phyloP scores from a whole-genome alignment of 2,113 vertebrate species.

The Acanthochromis polyacanthus region DNA sequence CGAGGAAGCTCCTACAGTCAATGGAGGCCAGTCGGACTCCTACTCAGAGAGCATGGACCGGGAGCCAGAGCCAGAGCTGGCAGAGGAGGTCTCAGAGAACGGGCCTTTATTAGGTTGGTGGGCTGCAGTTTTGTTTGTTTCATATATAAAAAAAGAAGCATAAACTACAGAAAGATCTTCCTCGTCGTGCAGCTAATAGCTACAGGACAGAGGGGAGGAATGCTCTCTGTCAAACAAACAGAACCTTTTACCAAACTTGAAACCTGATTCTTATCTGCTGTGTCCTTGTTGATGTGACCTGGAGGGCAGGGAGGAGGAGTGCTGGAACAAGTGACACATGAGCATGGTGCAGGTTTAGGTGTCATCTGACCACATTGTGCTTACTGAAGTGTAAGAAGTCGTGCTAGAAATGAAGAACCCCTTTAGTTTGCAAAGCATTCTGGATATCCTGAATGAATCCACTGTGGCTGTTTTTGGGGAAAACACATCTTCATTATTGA shows the following conservation, averaged over 20 bases:
- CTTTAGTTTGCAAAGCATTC: slow-evolving; percentile 15
- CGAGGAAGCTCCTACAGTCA: slow-evolving; percentile 87
- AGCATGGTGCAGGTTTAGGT: slow-evolving; percentile 39
- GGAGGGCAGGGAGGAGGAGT: slow-evolving; percentile 28
- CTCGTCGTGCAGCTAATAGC: not conserved
- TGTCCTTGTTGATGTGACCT: slow-evolving; percentile 56
- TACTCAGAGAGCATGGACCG: slow-evolving; percentile 89
- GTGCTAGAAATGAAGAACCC: slow-evolving; percentile 15
- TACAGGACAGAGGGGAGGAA: not conserved
- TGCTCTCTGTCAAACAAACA: slow-evolving; percentile 27
- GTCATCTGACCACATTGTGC: slow-evolving; percentile 13
- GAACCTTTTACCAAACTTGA: slow-evolving; percentile 33
- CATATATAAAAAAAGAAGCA: not conserved
- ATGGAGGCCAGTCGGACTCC: slow-evolving; percentile 91
- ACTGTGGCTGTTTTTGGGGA: not conserved
- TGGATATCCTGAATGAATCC: not conserved
- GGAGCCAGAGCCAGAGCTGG: slow-evolving; percentile 89
- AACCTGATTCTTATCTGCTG: slow-evolving; percentile 50
- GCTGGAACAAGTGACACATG: slow-evolving; percentile 54
- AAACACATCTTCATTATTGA: not conserved
- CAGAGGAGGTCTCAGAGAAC: slow-evolving; percentile 94
- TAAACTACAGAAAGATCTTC: not conserved
- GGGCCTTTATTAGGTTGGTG: slow-evolving; percentile 90
- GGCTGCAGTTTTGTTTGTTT: slow-evolving; percentile 51
- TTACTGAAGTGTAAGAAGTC: not conserved